Evolutionary conservation across 2,113 vertebrate genomes (phyloP), one percentile per base, ranked within the genome.

Genomic region (Paralichthys olivaceus): DNA sequence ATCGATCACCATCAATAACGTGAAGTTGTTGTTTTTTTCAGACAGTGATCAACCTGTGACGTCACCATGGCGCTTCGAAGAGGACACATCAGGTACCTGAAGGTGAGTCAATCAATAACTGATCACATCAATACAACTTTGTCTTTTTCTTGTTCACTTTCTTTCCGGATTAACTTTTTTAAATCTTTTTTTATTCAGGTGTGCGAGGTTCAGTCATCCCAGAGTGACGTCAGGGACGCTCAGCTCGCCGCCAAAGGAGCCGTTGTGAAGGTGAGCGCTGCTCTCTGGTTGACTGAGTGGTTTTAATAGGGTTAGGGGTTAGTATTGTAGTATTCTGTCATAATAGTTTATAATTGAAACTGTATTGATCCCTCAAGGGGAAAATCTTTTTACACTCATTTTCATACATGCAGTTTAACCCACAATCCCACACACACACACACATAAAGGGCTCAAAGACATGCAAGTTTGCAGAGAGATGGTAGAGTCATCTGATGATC

Each of bases 81-180:
- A 89, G 94, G 94, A 84, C 93, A 94, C 85, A 93, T 95, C 70
- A 62, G 94, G 78, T 94, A 94, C 82, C 88, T 95, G 55, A 95
- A 95, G 93, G 94, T 95, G 43, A 93, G 90, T 82, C 12, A 0
- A 22, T 32, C 45, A n/a, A 1, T 23, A 13, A 22, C 22, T 22
- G 55, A 45, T 20, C 57, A 37, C 12, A 29, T 64, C 34, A 37
- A 12, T 29, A 29, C 2, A 19, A 2, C 14, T 14, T 4, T 4
- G 19, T 2, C 2, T 37, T 8, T 13, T 3, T 40, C 37, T 40
- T 3, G 11, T 40, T 40, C 37, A 11, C 37, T 4, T 11, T 13
- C 17, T 5, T 7, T 49, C 15, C 45, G 19, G 45, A 8, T 5
- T 5, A 7, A 49, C 17, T 19, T 49, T 7, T 7, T 34, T 20